These are phyloP conservation scores for Ailurus styani DNA, from an alignment of 2,113 vertebrate species.

Conservation along the genomic window DNA sequence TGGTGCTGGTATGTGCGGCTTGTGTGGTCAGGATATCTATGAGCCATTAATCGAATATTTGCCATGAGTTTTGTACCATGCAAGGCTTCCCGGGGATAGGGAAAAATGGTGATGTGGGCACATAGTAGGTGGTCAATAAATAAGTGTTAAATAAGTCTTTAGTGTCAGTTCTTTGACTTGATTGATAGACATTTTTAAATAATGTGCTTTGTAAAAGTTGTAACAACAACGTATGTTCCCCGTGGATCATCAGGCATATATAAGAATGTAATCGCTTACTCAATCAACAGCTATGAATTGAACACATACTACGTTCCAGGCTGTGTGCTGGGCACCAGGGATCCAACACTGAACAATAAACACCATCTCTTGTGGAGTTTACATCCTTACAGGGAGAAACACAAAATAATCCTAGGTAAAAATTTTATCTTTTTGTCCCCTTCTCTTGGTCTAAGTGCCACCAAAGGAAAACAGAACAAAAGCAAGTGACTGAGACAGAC, in stretches of 20 bases:
- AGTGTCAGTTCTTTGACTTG: not conserved
- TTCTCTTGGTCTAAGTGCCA: not conserved
- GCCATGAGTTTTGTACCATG: not conserved
- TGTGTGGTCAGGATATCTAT: not conserved
- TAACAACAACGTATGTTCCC: not conserved
- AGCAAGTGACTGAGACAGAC: not conserved
- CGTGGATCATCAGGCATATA: not conserved
- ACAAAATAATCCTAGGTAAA: not conserved
- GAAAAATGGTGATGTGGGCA: not conserved
- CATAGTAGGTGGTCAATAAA: not conserved
- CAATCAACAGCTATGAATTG: not conserved
- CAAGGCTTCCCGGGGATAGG: not conserved
- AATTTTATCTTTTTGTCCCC: not conserved
- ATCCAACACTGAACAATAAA: not conserved
- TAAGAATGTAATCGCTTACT: not conserved
- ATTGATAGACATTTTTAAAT: not conserved
- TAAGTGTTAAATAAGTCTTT: not conserved
- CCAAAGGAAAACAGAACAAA: not conserved
- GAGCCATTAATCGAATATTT: not conserved
- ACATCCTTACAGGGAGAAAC: not conserved
- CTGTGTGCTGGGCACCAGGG: not conserved
- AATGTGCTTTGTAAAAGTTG: not conserved
- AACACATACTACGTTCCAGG: not conserved
- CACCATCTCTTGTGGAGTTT: not conserved
- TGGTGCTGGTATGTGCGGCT: not conserved